phyloP scores from a whole-genome alignment of 2,797 vertebrate species.

The Oryzias sinensis region DNA sequence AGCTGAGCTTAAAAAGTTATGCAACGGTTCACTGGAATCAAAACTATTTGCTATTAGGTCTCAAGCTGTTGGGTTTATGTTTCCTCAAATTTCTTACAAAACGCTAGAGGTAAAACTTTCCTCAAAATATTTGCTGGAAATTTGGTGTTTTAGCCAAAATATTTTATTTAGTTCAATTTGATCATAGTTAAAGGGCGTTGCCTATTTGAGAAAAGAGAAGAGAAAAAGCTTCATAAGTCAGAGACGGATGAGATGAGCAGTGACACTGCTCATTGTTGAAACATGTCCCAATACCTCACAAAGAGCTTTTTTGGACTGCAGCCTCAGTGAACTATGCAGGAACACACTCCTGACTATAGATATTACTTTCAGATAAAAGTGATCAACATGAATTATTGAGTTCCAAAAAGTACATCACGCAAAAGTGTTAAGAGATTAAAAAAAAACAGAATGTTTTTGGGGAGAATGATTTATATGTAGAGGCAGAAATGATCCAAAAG shows the following conservation, averaged over 20 bases:
- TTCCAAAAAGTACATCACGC: too few species aligned
- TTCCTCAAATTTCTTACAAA: too few species aligned
- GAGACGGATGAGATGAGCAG: conserved; percentile 66
- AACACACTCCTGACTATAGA: neutral
- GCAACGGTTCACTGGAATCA: conserved; percentile 38
- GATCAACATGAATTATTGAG: too few species aligned
- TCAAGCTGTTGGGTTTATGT: conserved; percentile 35
- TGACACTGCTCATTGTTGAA: conserved; percentile 64
- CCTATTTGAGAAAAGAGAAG: conserved; percentile 5
- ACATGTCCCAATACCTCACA: conserved; percentile 45
- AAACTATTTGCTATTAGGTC: conserved; percentile 26
- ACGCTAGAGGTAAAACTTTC: too few species aligned
- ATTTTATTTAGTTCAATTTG: too few species aligned
- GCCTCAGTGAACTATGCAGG: conserved; percentile 23
- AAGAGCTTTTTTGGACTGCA: conserved; percentile 43
- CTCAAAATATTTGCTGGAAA: neutral
- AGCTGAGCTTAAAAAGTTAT: conserved; percentile 44
- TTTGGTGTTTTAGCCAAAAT: conserved; percentile 10
- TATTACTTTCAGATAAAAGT: too few species aligned
- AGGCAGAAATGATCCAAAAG: neutral
- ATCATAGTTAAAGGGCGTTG: neutral
- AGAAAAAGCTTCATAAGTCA: conserved; percentile 28
- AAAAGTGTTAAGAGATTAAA: conserved; percentile 60
- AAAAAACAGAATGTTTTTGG: conserved; percentile 25
- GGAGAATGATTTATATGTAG: too few species aligned